Conservation (phyloP, 1,140 invertebrate genomes). For the Drosophila kohkoa region DNA sequence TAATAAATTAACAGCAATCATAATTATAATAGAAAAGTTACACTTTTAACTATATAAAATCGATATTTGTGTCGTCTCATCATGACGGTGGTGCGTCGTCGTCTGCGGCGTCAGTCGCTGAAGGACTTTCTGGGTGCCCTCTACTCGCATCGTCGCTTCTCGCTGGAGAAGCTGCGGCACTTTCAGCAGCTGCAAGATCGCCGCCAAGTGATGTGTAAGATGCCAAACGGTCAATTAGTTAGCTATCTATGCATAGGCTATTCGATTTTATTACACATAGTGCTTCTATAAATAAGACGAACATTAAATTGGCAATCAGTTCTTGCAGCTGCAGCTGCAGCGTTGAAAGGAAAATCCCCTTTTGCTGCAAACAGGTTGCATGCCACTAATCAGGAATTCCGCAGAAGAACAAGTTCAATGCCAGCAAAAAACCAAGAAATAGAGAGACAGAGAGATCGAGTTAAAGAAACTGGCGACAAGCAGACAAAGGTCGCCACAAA, state of each 20-base stretch:
- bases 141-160: conserved; percentile 61
- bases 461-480: conserved; percentile 34
- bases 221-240: conserved; percentile 10
- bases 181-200: conserved; percentile 56
- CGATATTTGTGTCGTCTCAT: background rate
- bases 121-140: conserved; percentile 65
- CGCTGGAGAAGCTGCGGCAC: conserved; percentile 59
- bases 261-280: conserved; percentile 19
- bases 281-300: background rate
- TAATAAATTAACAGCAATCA: background rate
- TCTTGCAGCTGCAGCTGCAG: background rate
- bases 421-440: conserved; percentile 2
- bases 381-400: conserved; percentile 30
- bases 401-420: conserved; percentile 36
- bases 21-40: background rate
- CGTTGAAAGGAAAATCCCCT: conserved; percentile 37
- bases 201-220: conserved; percentile 62
- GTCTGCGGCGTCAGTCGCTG: conserved; percentile 62
- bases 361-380: conserved; percentile 15
- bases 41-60: no score
- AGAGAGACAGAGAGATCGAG: background rate
- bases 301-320: background rate
- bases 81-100: conserved; percentile 66
- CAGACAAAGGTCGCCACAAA: conserved; percentile 45
- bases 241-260: background rate